Evolutionary conservation across 92 coral and sea anemone species (phyloP).

Genomic region (Diadumene lineata): DNA sequence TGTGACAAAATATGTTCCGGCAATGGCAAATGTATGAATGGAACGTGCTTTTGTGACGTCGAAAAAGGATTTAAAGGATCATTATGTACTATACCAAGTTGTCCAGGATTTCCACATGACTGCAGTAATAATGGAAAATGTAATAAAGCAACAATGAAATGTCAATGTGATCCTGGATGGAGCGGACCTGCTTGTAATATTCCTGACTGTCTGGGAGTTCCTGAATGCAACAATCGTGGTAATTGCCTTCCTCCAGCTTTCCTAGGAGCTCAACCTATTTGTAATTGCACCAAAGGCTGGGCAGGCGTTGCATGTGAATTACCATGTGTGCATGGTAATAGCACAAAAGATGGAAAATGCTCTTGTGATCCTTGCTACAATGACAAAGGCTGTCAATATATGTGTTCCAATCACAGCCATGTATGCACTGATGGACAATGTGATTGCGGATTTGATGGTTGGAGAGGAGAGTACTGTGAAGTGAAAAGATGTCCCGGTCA

Average conservation of each 20-base stretch:
- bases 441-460: conserved; percentile 70
- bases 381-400: conserved; percentile 57
- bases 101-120: conserved; percentile 58
- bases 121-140: conserved; percentile 48
- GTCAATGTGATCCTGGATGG: conserved; percentile 60
- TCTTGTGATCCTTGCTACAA: conserved; percentile 70
- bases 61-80: conserved; percentile 59
- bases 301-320: conserved; percentile 69
- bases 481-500: conserved; percentile 64
- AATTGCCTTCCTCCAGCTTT: conserved; percentile 44
- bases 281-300: conserved; percentile 68
- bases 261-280: conserved; percentile 39
- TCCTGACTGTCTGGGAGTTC: conserved; percentile 52
- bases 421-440: conserved; percentile 50
- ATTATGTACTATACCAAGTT: conserved; percentile 50
- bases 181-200: conserved; percentile 37
- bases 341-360: conserved; percentile 40
- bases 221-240: conserved; percentile 55
- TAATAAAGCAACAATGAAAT: conserved; percentile 40
- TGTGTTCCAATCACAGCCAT: conserved; percentile 64
- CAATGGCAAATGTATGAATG: conserved; percentile 48
- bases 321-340: conserved; percentile 55
- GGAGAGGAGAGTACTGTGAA: conserved; percentile 63
- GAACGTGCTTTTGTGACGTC: conserved; percentile 51
- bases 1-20: conserved; percentile 59